Evolutionary conservation across 2,797 vertebrate species (phyloP), one percentile per base, ranked within the genome.

Genomic region (Momotus momota): DNA sequence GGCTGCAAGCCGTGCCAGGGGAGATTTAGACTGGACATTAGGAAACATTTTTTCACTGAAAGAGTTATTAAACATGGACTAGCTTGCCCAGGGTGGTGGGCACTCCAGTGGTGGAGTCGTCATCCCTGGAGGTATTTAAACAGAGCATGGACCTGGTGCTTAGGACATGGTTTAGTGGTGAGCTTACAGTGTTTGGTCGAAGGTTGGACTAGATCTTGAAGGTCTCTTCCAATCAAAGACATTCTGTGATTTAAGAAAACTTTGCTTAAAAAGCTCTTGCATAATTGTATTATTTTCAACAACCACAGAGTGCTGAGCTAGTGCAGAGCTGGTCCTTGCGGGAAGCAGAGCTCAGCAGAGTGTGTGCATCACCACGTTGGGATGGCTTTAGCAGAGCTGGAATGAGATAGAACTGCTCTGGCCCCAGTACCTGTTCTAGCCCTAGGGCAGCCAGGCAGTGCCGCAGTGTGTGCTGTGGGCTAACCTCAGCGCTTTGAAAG

Each of bases 271-370:
- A 67, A n/a, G 7, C 7, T 69, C 20, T 81, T 0, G 1, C 0
- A 1, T 26, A 10, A 45, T 22, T 49, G 31, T 7, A 4, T 55
- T 51, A 12, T 62, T 74, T 14, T 55, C 25, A 31, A 10, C 0
- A 2, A 26, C 16, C 4, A 12, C 9, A 2, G 22, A 14, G 1
- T 33, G 27, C 18, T 11, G 12, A 13, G 11, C 31, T 5, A 73
- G 55, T 2, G 5, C 6, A 12, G 70, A 73, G 73, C 51, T 57
- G 16, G 6, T 73, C 29, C 35, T 23, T 55, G 1, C 22, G 41
- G 48, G 38, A 9, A 74, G 61, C 9, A 29, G 55, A 73, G 43
- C 8, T 20, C 2, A 3, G 9, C 2, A 6, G 57, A 1, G 1
- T 6, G 16, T 41, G 49, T 12, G 64, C 43, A 48, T 46, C 23